phyloP scores from a whole-genome alignment of 2,797 vertebrate genomes.

The Thunnus albacares region DNA sequence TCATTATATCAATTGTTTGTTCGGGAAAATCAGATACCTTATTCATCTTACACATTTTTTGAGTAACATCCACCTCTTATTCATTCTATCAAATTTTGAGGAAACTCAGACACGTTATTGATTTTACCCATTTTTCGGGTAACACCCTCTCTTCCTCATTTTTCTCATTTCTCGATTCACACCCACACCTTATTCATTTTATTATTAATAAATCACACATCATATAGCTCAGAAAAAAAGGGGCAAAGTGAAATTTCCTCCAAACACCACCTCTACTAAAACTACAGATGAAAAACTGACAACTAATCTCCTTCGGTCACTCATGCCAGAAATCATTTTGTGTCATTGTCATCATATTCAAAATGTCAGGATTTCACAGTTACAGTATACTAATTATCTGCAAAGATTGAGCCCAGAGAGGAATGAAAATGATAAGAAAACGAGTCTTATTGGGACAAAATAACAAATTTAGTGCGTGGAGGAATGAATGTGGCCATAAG shows the following conservation, averaged over 20 bases:
- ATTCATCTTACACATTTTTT: too few species aligned
- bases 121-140: too few species aligned
- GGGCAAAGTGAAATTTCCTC: not conserved
- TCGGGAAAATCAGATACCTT: too few species aligned
- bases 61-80: too few species aligned
- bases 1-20: too few species aligned
- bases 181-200: too few species aligned
- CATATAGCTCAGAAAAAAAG: not conserved
- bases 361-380: conserved; percentile 49
- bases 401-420: conserved; percentile 20
- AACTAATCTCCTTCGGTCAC: conserved; percentile 11
- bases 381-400: conserved; percentile 22
- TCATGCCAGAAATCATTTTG: conserved; percentile 3
- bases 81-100: too few species aligned
- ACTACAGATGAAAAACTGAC: not conserved
- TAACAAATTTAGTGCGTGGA: conserved; percentile 8
- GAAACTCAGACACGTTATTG: too few species aligned
- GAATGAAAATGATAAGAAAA: conserved; percentile 22
- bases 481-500: conserved; percentile 14
- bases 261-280: not conserved
- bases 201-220: not conserved
- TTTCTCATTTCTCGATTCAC: too few species aligned
- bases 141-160: too few species aligned
- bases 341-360: conserved; percentile 32
- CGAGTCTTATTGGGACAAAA: conserved; percentile 2